phyloP scores from a whole-genome alignment of 2,888 invertebrate species.

The Apodemia zela region DNA sequence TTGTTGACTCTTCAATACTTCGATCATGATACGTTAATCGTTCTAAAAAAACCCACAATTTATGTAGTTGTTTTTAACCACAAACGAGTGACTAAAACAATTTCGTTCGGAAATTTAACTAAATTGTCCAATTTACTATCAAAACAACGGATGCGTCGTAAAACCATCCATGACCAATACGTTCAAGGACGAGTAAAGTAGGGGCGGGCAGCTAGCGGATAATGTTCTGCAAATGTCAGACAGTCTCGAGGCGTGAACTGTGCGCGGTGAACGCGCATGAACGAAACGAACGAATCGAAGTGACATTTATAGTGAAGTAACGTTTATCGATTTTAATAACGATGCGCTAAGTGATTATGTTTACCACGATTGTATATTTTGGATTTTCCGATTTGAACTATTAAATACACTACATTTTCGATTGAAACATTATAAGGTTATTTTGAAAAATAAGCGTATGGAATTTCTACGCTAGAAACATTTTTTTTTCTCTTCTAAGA shows the following conservation, averaged over 20 bases:
- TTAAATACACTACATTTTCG: neutral
- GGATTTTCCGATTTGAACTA: neutral
- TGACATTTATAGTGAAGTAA: slow-evolving; percentile 27
- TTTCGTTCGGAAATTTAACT: neutral
- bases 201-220: neutral
- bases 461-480: too few species aligned
- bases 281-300: slow-evolving; percentile 22
- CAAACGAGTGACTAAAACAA: slow-evolving; percentile 6
- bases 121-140: slow-evolving; percentile 8
- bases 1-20: neutral
- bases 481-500: too few species aligned
- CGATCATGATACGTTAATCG: neutral
- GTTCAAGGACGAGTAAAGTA: slow-evolving; percentile 10
- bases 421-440: too few species aligned
- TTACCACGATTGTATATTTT: neutral
- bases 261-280: slow-evolving; percentile 16
- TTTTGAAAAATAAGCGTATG: too few species aligned
- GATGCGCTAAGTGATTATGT: slow-evolving; percentile 5
- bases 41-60: neutral
- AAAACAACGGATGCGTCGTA: slow-evolving; percentile 8
- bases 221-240: neutral
- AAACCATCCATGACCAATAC: neutral
- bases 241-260: slow-evolving; percentile 17
- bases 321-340: slow-evolving; percentile 8
- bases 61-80: neutral